Conservation (phyloP, 2,888 invertebrate species). For the Chaetoderma sp. region DNA sequence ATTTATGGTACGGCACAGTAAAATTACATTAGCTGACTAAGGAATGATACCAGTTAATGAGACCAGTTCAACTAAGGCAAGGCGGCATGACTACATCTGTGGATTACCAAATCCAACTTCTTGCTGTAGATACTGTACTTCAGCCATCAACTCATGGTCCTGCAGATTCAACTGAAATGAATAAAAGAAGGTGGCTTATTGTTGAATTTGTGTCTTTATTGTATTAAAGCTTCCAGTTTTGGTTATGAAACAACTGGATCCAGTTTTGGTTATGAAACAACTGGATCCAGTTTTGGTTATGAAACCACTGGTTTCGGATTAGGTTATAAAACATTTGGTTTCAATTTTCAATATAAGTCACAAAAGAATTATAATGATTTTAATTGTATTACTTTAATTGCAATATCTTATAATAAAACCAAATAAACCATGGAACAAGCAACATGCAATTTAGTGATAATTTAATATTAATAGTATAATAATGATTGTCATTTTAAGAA, state of each 20-base stretch:
- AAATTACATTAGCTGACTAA: too few relatives aligned
- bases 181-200: conserved; percentile 1
- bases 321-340: too few relatives aligned
- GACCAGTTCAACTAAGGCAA: too few relatives aligned
- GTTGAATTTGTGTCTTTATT: background rate
- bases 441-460: background rate
- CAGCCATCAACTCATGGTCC: conserved; percentile 59
- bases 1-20: too few relatives aligned
- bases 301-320: too few relatives aligned
- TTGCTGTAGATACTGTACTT: conserved; percentile 63
- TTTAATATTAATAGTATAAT: background rate
- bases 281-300: too few relatives aligned
- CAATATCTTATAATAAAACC: too few relatives aligned
- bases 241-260: too few relatives aligned
- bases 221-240: background rate
- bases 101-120: conserved; percentile 68
- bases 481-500: background rate
- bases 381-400: background rate
- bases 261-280: too few relatives aligned
- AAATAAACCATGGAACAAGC: background rate
- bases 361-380: too few relatives aligned
- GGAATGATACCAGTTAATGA: too few relatives aligned
- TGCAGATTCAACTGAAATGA: conserved; percentile 64
- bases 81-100: conserved; percentile 57
- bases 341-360: too few relatives aligned